Percentiles rank a stretch among this genome's conserved stretches.
These are phyloP conservation scores for Cydia amplana DNA, from an alignment of 1,140 invertebrate genomes.

Conservation along the genomic window DNA sequence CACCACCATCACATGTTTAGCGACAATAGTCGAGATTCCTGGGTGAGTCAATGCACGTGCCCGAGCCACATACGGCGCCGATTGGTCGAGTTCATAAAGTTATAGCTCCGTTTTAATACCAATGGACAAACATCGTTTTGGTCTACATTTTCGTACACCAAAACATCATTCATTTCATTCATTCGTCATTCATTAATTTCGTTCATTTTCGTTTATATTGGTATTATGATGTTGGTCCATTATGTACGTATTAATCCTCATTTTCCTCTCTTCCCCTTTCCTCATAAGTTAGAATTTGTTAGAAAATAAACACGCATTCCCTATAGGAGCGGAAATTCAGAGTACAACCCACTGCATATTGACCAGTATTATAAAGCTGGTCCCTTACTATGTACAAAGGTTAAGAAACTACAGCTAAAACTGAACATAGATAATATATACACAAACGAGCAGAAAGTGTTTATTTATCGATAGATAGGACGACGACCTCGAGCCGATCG, in stretches of 20 bases:
- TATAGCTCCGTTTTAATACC: no score
- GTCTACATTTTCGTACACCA: no score
- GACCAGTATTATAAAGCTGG: not conserved
- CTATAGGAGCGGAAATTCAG: not conserved
- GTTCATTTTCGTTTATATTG: no score
- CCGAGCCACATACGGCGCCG: not conserved
- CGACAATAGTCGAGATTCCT: slow-evolving; percentile 4
- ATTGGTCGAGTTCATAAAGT: not conserved
- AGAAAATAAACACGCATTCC: no score
- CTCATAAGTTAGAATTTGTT: no score
- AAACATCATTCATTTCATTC: no score
- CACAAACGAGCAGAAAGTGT: not conserved
- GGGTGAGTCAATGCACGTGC: not conserved
- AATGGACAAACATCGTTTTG: no score
- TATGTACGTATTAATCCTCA: no score
- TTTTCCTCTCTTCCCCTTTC: no score
- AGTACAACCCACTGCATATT: not conserved
- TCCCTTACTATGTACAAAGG: not conserved
- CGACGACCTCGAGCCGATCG: slow-evolving; percentile 16
- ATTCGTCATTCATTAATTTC: no score
- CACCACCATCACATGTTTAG: not conserved
- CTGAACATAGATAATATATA: not conserved
- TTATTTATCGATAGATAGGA: slow-evolving; percentile 13
- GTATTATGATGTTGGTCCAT: no score
- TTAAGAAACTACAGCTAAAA: not conserved